Evolutionary conservation across 2,888 invertebrate genomes (phyloP).

Genomic region (Orthonevra nobilis): DNA sequence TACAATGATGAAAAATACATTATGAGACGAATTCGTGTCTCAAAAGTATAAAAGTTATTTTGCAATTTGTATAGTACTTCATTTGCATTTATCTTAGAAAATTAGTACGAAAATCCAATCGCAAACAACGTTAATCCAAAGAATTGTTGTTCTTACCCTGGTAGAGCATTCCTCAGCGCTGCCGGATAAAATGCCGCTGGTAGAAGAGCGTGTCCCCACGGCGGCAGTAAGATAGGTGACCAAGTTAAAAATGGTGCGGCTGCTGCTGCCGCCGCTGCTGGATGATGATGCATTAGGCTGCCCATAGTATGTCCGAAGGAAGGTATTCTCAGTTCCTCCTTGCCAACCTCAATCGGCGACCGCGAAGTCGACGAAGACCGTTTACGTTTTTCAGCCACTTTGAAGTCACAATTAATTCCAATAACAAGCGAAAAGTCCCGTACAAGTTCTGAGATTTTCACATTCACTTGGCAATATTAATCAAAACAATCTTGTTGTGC

Average conservation of each 20-base stretch:
- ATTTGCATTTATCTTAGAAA: too few relatives aligned
- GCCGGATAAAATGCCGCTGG: constrained; percentile 87
- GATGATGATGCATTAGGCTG: constrained; percentile 79
- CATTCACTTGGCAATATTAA: constrained; percentile 54
- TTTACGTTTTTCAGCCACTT: constrained; percentile 80
- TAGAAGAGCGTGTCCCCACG: constrained; percentile 87
- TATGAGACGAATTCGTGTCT: too few relatives aligned
- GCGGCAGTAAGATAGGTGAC: constrained; percentile 88
- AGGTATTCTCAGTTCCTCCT: constrained; percentile 77
- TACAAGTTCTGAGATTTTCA: too few relatives aligned
- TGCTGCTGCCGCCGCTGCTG: constrained; percentile 83
- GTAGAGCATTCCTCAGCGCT: constrained; percentile 86
- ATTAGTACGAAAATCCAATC: not conserved
- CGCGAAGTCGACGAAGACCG: constrained; percentile 77
- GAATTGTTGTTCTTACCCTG: constrained; percentile 84
- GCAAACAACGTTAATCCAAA: not conserved
- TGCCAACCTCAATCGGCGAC: constrained; percentile 74
- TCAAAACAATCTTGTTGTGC: not conserved
- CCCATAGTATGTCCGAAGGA: constrained; percentile 77
- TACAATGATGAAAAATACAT: too few relatives aligned
- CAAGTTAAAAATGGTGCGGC: constrained; percentile 87
- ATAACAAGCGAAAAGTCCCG: constrained; percentile 6
- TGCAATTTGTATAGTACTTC: too few relatives aligned
- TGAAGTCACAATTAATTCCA: constrained; percentile 69
- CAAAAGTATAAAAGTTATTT: too few relatives aligned